phyloP scores from a whole-genome alignment of 2,797 vertebrate genomes.

The Megaceryle alcyon region DNA sequence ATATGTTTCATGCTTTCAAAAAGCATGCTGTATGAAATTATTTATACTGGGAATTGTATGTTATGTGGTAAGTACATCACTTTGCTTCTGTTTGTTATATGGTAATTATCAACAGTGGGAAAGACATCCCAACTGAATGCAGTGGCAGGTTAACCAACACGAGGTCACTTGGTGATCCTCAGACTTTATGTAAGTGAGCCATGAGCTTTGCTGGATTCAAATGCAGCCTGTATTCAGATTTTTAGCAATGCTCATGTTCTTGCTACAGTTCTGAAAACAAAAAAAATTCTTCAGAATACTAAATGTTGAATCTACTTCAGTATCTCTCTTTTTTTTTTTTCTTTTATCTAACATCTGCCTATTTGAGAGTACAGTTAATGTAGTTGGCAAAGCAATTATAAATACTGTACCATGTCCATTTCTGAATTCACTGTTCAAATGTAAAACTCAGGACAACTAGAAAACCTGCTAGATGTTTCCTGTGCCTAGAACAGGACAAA shows the following conservation, averaged over 20 bases:
- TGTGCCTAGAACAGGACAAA: neutral
- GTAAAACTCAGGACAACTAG: neutral
- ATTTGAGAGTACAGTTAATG: neutral
- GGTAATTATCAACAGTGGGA: neutral
- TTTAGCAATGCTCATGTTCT: neutral
- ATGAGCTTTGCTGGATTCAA: neutral
- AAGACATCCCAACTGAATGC: neutral
- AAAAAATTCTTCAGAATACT: neutral
- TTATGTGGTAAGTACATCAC: neutral
- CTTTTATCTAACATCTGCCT: neutral
- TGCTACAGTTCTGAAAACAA: neutral
- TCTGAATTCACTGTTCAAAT: neutral
- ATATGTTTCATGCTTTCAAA: neutral
- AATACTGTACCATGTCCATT: neutral
- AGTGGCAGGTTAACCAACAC: neutral
- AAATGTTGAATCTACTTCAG: neutral
- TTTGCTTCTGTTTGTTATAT: neutral
- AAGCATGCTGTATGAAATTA: neutral
- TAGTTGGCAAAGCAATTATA: neutral
- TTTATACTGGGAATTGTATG: neutral
- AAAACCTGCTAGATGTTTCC: neutral
- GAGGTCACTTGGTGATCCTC: neutral
- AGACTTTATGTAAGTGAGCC: neutral
- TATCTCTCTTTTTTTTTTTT: neutral
- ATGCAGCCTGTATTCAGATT: neutral